Evolutionary conservation across 2,113 vertebrate genomes (phyloP), one percentile per base, ranked within the genome.

Genomic region (Theristicus caerulescens): DNA sequence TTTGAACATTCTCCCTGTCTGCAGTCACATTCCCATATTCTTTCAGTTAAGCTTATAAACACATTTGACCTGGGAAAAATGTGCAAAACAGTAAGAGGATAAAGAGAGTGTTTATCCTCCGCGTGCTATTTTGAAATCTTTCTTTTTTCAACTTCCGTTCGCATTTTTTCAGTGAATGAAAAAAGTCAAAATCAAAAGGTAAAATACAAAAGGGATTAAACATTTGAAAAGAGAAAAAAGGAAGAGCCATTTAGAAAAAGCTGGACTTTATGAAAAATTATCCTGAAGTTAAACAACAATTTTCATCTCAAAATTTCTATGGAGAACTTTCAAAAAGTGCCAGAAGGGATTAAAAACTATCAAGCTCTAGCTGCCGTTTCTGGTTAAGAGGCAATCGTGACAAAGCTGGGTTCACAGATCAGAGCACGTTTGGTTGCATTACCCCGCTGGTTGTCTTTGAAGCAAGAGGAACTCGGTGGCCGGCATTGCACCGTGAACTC

Each of bases 401-500:
- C 27, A 15, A 6, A 52, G 20, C 16, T 29, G 12, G 20, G 12
- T 7, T n/a, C 2, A 2, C 1, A 3, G 58, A 36, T 27, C 31
- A 2, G 57, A 27, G 47, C 40, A 1, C 13, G 2, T 42, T n/a
- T 25, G 34, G 29, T n/a, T 21, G 34, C 13, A 1, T 61, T 47
- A 14, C 34, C 36, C 12, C 12, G 14, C 46, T 13, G 20, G 10
- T 47, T 25, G 46, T 32, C 31, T 65, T 17, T 49, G 26, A 22
- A 19, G 11, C 59, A 58, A 18, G 14, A 62, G 13, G 24, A 47
- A 1, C 62, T 5, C 8, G 40, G 20, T 42, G 77, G 31, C 32
- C 2, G 3, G 10, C 7, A 2, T 13, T 34, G 34, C 27, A 1
- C 34, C 0, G 0, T 11, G 46, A 17, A 9, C 54, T 5, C 42